Percentiles rank a stretch among this genome's conserved stretches.
These are phyloP conservation scores for Microcebus griseorufus DNA, from an alignment of 2,113 vertebrate species.

Conservation along the genomic window DNA sequence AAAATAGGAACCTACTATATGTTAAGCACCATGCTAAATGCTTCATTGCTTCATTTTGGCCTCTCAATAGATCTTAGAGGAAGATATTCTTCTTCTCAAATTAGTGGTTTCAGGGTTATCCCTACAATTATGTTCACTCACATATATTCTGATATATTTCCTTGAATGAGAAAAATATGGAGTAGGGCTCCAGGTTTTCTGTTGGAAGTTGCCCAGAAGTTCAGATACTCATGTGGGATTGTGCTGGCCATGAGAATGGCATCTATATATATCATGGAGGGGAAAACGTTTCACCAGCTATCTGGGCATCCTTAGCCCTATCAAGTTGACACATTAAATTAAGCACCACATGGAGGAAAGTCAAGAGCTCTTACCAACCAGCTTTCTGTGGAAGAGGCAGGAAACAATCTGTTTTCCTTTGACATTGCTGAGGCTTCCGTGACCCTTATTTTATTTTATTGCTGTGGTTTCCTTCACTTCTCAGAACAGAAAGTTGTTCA, in stretches of 20 bases:
- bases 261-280: not conserved
- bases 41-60: not conserved
- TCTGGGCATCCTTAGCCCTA: not conserved
- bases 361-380: not conserved
- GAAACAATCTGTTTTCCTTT: not conserved
- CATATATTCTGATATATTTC: not conserved
- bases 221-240: not conserved
- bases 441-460: not conserved
- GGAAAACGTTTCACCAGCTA: not conserved
- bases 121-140: not conserved
- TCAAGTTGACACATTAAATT: not conserved
- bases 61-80: not conserved
- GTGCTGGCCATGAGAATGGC: not conserved
- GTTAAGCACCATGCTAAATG: not conserved
- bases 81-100: not conserved
- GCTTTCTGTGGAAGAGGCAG: not conserved
- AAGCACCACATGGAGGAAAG: not conserved
- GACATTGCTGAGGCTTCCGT: not conserved
- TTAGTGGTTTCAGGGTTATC: not conserved
- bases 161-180: not conserved
- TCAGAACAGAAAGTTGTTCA: not conserved
- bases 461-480: not conserved
- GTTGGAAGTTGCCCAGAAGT: not conserved
- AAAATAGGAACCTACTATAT: not conserved
- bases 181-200: not conserved